phyloP scores from a whole-genome alignment of 2,797 vertebrate species.

The Catamblyrhynchus diadema region DNA sequence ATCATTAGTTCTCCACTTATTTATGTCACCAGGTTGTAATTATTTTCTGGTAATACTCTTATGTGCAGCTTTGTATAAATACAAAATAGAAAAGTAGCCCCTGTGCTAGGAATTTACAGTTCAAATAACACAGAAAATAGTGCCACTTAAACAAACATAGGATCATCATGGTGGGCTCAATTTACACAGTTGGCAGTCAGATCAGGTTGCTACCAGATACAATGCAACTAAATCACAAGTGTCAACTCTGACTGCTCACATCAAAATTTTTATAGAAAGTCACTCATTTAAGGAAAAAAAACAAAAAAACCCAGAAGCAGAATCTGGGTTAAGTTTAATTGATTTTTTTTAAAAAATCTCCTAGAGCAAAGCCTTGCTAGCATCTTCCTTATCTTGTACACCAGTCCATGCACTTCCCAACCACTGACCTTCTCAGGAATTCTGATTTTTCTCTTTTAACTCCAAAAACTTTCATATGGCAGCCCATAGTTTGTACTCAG shows the following conservation, averaged over 20 bases:
- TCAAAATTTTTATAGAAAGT: not conserved
- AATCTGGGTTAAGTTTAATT: not conserved
- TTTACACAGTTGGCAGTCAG: not conserved
- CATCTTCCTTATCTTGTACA: not conserved
- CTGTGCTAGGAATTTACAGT: not conserved
- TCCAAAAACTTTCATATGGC: not conserved
- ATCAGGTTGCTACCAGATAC: not conserved
- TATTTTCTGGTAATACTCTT: slow-evolving; percentile 2
- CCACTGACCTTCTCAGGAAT: not conserved
- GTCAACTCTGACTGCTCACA: not conserved
- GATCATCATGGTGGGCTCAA: not conserved
- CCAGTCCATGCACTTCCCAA: not conserved
- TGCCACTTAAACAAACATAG: not conserved
- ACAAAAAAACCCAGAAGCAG: not conserved
- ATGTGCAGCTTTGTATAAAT: not conserved
- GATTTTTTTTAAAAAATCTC: not conserved
- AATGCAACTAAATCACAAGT: not conserved
- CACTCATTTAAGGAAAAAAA: not conserved
- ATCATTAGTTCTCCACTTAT: not conserved
- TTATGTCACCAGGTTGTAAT: not conserved
- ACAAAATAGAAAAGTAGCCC: not conserved
- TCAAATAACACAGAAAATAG: not conserved
- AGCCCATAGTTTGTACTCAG: not conserved
- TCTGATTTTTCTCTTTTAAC: not conserved
- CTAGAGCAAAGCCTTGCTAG: not conserved